phyloP scores from a whole-genome alignment of 2,113 vertebrate genomes.

The Montifringilla adamsi region DNA sequence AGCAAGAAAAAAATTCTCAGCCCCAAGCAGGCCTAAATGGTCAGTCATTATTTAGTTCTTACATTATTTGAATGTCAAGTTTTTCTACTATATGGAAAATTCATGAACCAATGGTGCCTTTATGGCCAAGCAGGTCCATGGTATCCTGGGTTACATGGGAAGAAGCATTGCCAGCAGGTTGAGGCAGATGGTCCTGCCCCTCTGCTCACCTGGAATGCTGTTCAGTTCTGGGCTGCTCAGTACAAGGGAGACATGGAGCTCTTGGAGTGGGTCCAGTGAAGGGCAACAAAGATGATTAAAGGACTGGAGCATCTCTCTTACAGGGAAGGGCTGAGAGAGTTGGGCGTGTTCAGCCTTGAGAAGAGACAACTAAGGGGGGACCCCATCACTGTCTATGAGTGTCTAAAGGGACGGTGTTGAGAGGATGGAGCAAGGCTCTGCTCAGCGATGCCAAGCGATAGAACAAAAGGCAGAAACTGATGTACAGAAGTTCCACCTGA shows the following conservation, averaged over 20 bases:
- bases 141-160: not conserved
- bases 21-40: not conserved
- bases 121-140: not conserved
- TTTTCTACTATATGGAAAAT: not conserved
- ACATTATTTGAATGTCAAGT: not conserved
- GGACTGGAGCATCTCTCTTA: not conserved
- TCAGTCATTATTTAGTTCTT: not conserved
- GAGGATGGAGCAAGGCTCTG: not conserved
- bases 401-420: not conserved
- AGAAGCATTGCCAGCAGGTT: not conserved
- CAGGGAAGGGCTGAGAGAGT: not conserved
- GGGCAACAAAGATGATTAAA: not conserved
- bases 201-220: not conserved
- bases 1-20: not conserved
- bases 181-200: not conserved
- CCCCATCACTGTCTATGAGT: not conserved
- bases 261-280: not conserved
- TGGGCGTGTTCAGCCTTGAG: not conserved
- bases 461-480: not conserved
- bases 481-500: not conserved
- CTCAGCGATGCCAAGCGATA: not conserved
- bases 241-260: not conserved
- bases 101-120: not conserved
- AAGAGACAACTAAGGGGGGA: not conserved
- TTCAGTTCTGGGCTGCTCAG: not conserved